Percentiles rank a stretch among this genome's conserved stretches.
phyloP scores from a whole-genome alignment of 2,888 invertebrate genomes.

The Drosophila tanythrix region DNA sequence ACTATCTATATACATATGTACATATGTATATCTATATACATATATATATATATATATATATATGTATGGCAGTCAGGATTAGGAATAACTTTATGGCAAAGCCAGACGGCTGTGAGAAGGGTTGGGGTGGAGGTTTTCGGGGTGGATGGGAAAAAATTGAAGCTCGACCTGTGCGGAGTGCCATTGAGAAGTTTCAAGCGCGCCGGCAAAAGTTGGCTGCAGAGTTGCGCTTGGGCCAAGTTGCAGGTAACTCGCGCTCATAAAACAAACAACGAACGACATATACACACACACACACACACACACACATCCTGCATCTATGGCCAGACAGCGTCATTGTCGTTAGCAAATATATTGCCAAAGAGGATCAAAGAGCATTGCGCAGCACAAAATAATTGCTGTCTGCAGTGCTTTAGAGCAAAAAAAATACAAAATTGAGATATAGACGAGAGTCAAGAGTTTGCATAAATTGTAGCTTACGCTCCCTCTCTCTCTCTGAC shows the following conservation, averaged over 20 bases:
- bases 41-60: neutral
- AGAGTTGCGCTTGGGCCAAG: constrained; percentile 78
- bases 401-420: constrained; percentile 48
- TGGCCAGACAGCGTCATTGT: constrained; percentile 70
- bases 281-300: constrained; percentile 35
- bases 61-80: constrained; percentile 47
- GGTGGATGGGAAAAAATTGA: constrained; percentile 2
- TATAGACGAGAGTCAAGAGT: constrained; percentile 4
- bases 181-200: constrained; percentile 79
- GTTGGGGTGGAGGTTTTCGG: neutral
- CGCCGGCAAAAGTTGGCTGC: constrained; percentile 75
- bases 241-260: constrained; percentile 62
- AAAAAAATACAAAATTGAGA: constrained; percentile 1
- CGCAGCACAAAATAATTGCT: constrained; percentile 66
- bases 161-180: constrained; percentile 56
- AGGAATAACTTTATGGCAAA: constrained; percentile 57
- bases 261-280: constrained; percentile 71
- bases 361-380: constrained; percentile 73
- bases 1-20: constrained; percentile 10
- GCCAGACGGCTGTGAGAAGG: constrained; percentile 4
- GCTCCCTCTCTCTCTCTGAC: neutral
- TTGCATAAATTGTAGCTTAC: constrained; percentile 44
- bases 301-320: constrained; percentile 43
- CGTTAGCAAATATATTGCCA: constrained; percentile 79
- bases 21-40: neutral